phyloP scores from a whole-genome alignment of 1,140 invertebrate species.

The Nautilus pompilius region DNA sequence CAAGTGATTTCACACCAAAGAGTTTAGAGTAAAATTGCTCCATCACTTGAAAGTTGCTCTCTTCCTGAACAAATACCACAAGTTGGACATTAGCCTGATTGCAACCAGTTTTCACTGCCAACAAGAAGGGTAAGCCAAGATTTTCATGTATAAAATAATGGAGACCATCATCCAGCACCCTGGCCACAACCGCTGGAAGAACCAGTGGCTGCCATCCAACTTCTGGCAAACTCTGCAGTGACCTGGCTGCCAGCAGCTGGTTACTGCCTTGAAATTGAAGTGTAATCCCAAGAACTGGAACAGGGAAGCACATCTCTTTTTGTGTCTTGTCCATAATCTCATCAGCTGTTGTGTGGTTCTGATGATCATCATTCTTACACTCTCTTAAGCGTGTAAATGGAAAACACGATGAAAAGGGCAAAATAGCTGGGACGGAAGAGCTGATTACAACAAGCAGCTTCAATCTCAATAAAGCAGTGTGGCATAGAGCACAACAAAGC shows the following conservation, averaged over 20 bases:
- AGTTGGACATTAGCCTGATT: slow-evolving; percentile 5
- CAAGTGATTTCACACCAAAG: slow-evolving; percentile 1
- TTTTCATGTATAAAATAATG: slow-evolving; percentile 8
- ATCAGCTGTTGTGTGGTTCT: neutral
- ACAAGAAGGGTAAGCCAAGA: neutral
- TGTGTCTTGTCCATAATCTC: neutral
- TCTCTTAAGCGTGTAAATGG: slow-evolving; percentile 4
- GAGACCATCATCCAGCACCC: slow-evolving; percentile 1
- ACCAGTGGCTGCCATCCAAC: slow-evolving; percentile 6
- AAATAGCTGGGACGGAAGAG: slow-evolving; percentile 3
- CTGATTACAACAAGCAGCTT: neutral
- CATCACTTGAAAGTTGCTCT: neutral
- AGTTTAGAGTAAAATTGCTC: slow-evolving; percentile 6
- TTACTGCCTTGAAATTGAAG: slow-evolving; percentile 3
- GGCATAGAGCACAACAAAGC: neutral
- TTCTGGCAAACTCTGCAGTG: slow-evolving; percentile 1
- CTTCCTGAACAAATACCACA: slow-evolving; percentile 1
- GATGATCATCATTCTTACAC: neutral
- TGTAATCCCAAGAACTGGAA: slow-evolving; percentile 2
- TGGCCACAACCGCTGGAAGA: neutral
- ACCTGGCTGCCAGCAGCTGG: slow-evolving; percentile 2
- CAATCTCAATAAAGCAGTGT: slow-evolving; percentile 7
- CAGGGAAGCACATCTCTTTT: neutral
- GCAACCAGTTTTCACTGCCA: slow-evolving; percentile 2
- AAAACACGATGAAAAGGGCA: slow-evolving; percentile 1